Evolutionary conservation across 2,113 vertebrate species (phyloP).

Genomic region (Oenanthe melanoleuca): DNA sequence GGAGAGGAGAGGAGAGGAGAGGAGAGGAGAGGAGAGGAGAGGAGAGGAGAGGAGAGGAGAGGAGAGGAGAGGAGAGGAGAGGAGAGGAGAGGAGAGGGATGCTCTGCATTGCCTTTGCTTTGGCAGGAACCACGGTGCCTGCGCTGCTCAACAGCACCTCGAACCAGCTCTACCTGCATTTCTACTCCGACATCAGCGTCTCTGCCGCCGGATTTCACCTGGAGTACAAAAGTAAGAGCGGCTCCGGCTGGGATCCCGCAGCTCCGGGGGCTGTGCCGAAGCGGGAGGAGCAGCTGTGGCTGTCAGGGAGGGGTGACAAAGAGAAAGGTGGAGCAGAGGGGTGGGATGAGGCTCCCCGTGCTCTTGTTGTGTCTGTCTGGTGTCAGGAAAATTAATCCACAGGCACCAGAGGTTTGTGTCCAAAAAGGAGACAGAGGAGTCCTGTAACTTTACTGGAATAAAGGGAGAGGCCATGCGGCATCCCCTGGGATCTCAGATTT

Average conservation of each 20-base stretch:
- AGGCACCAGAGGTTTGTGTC: too few relatives aligned
- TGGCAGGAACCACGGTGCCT: slow-evolving; percentile 91
- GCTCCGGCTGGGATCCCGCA: background rate
- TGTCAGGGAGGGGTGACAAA: background rate
- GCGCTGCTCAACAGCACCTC: slow-evolving; percentile 98
- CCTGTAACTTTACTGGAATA: too few relatives aligned
- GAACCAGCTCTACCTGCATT: slow-evolving; percentile 97
- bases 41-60: too few relatives aligned
- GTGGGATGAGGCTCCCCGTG: accelerated
- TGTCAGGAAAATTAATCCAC: too few relatives aligned
- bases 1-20: too few relatives aligned
- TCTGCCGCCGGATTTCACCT: slow-evolving; percentile 96
- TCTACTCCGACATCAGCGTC: slow-evolving; percentile 98
- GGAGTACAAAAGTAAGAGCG: slow-evolving; percentile 95
- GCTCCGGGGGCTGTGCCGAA: background rate
- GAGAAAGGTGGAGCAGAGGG: background rate
- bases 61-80: too few relatives aligned
- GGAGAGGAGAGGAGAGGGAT: background rate
- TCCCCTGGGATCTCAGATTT: too few relatives aligned
- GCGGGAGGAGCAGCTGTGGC: background rate
- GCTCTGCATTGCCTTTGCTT: background rate
- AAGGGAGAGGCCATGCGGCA: too few relatives aligned
- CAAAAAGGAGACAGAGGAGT: too few relatives aligned
- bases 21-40: too few relatives aligned
- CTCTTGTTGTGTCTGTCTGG: background rate